Conservation (phyloP, 2,113 vertebrate genomes). For the Nipponia nippon region DNA sequence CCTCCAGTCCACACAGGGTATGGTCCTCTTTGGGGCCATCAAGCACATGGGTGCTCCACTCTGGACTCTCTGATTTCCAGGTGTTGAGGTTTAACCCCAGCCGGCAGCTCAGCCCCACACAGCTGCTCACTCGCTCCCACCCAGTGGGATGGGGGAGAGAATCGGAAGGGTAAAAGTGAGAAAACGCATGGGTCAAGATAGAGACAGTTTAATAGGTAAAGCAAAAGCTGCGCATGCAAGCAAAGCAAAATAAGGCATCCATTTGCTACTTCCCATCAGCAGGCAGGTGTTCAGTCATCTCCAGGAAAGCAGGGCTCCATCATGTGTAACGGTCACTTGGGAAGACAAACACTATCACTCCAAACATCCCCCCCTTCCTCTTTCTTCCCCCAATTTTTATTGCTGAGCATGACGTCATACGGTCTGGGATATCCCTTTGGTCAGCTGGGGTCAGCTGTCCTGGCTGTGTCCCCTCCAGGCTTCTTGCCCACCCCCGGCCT, state of each 20-base stretch:
- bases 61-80: neutral
- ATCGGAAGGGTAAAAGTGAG: neutral
- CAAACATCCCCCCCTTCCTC: neutral
- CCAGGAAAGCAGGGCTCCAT: neutral
- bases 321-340: rapidly evolving
- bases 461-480: neutral
- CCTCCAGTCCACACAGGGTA: neutral
- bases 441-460: neutral
- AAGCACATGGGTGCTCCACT: neutral
- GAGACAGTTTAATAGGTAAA: neutral
- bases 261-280: rapidly evolving
- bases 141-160: neutral
- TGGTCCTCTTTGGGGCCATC: neutral
- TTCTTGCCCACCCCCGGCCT: neutral
- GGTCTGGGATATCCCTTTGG: neutral
- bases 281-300: neutral
- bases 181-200: rapidly evolving
- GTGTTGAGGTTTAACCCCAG: neutral
- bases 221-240: neutral
- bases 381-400: neutral
- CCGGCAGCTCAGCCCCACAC: neutral
- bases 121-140: rapidly evolving
- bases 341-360: neutral
- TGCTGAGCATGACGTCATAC: neutral
- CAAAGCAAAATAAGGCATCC: neutral